Percentiles rank a stretch among this genome's conserved stretches.
These are phyloP conservation scores for Laspeyria flexula DNA, from an alignment of 2,888 invertebrate genomes.

Conservation along the genomic window DNA sequence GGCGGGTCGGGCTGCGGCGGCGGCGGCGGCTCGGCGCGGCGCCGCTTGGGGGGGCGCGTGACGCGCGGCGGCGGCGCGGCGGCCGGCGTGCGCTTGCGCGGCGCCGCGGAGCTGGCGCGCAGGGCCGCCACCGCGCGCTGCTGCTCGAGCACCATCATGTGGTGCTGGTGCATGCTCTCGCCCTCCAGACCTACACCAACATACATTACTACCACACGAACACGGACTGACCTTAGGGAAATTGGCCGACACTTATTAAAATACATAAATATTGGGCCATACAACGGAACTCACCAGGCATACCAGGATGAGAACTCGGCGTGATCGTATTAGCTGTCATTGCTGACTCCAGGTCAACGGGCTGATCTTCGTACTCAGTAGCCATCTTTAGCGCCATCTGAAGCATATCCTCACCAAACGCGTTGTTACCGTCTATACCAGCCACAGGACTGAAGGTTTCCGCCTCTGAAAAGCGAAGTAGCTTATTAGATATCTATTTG, in stretches of 20 bases:
- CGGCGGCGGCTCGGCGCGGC: conserved; percentile 70
- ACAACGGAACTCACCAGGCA: conserved; percentile 67
- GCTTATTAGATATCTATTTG: background rate
- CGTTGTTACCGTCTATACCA: conserved; percentile 85
- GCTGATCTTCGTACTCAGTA: conserved; percentile 93
- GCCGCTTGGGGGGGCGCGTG: conserved; percentile 62
- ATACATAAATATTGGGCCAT: background rate
- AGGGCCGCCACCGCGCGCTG: conserved; percentile 82
- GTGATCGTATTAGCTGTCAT: conserved; percentile 93
- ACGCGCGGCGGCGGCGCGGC: conserved; percentile 63
- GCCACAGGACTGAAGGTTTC: conserved; percentile 88
- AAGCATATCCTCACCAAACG: conserved; percentile 93
- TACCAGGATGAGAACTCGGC: conserved; percentile 87
- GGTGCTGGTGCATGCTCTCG: conserved; percentile 85
- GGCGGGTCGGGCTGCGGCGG: conserved; percentile 85
- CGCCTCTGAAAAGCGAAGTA: conserved; percentile 54
- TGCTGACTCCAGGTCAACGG: conserved; percentile 94
- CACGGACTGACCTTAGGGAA: no score
- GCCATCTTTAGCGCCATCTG: conserved; percentile 96
- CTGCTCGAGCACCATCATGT: conserved; percentile 86
- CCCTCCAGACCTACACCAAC: conserved; percentile 76
- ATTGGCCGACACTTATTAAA: no score
- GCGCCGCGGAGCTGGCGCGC: conserved; percentile 45
- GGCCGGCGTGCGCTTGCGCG: conserved; percentile 46
- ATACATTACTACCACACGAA: background rate